Evolutionary conservation across 2,797 vertebrate species (phyloP).

Genomic region (Tadarida brasiliensis): DNA sequence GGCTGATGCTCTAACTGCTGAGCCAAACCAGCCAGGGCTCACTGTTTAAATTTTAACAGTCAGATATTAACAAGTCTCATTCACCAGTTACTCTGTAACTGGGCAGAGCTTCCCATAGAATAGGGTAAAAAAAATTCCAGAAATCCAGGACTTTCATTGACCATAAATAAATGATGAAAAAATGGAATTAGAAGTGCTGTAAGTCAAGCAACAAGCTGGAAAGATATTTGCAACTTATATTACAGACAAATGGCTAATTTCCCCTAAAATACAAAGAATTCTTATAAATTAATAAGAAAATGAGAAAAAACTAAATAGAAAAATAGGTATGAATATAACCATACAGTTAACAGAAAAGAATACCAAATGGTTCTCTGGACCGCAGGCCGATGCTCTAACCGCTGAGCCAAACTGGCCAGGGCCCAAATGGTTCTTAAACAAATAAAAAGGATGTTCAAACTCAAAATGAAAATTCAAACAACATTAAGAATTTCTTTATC

Average conservation of each 20-base stretch:
- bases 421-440: background rate
- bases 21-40: too few relatives aligned
- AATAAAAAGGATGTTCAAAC: background rate
- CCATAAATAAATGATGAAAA: background rate
- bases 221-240: slow-evolving; percentile 40
- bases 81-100: background rate
- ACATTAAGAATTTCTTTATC: background rate
- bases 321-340: background rate
- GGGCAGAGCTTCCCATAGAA: background rate
- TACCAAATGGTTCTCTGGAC: background rate
- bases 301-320: background rate
- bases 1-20: too few relatives aligned
- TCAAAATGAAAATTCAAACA: slow-evolving; percentile 36
- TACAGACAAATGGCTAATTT: background rate
- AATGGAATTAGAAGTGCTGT: background rate
- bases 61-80: slow-evolving; percentile 15
- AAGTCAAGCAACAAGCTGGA: background rate
- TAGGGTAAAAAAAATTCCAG: slow-evolving; percentile 17
- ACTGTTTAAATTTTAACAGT: slow-evolving; percentile 35
- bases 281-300: slow-evolving; percentile 23
- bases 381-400: too few relatives aligned
- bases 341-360: slow-evolving; percentile 39
- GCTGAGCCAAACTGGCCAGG: too few relatives aligned
- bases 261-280: background rate
- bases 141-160: slow-evolving; percentile 28